Base-by-base conservation (phyloP, 2,888 invertebrate genomes). In the Meteorus cinctellus region DNA sequence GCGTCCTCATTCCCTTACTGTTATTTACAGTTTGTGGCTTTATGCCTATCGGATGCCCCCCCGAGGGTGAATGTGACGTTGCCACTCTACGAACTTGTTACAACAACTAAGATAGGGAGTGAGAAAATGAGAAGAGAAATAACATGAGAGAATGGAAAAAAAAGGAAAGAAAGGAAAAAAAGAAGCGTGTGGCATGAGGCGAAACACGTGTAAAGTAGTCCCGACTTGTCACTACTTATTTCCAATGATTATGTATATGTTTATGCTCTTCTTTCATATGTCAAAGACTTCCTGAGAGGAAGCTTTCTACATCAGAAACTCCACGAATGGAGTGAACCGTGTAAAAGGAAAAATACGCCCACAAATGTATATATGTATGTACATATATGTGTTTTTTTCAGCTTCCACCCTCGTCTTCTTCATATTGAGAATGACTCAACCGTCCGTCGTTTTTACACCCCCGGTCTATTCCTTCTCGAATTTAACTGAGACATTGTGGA, bases 41-140 rank as follows among this genome's bases (percentile, higher is more conserved):
- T 36, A 12, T 36, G 73, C 60, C 29, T 62, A 73, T 48, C 36
- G 2, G 8, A 41, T 68, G 36, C 48, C 69, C 45, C 72, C 74
- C 78, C 76, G 62, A 74, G 76, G 73, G 78, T 70, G 68, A 77
- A 72, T 72, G 77, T 80, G 78, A 78, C 75, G 74, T 75, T 75
- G 79, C 74, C 78, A 79, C 80, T 78, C 78, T 55, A 74, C 74
- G 78, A 81, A 79, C 79, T 80, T 78, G 78, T 80, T 79, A 79
- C 75, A 68, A 75, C 72, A 60, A 41, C 10, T 19, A n/a, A n/a
- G 69, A 74, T 65, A 76, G 71, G 59, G 34, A 70, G 62, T 45
- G 65, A 70, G 70, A 63, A 48, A 48, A 29, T 19, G 27, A 59
- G n/a, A 5, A 8, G 48, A 36, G 12, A 14, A 41, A 41, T 16